Evolutionary conservation across 2,797 vertebrate genomes (phyloP).

Genomic region (Haliaeetus vocifer): DNA sequence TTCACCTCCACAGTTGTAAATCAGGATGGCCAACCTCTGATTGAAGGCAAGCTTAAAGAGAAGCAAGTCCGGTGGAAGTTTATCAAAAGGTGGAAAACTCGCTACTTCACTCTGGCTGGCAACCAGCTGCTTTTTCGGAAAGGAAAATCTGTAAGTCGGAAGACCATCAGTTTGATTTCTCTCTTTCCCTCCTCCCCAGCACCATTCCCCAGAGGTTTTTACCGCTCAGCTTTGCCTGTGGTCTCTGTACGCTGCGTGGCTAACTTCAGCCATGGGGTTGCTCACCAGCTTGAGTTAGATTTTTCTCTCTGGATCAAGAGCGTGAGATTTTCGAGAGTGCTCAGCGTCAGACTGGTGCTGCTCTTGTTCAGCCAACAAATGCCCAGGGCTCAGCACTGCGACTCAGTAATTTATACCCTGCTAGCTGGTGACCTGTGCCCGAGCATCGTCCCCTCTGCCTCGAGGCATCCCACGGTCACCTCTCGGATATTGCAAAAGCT

Average conservation of each 20-base stretch:
- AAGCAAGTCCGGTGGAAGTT: slow-evolving; percentile 98
- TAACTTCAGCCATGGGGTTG: not conserved
- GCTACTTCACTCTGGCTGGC: slow-evolving; percentile 94
- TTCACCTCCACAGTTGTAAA: slow-evolving; percentile 80
- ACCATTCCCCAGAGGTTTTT: not conserved
- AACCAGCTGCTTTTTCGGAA: slow-evolving; percentile 94
- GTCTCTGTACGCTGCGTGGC: not conserved
- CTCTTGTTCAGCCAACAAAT: not conserved
- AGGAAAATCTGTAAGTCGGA: slow-evolving; percentile 88
- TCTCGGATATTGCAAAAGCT: not conserved
- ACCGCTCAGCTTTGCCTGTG: not conserved
- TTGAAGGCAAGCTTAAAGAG: slow-evolving; percentile 95
- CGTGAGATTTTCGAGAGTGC: not conserved
- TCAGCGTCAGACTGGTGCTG: not conserved
- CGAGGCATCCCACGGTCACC: not conserved
- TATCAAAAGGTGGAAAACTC: slow-evolving; percentile 96
- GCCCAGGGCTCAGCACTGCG: not conserved
- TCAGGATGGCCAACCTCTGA: slow-evolving; percentile 92
- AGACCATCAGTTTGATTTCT: not conserved
- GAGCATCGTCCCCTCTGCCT: not conserved
- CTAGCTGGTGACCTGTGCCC: not conserved
- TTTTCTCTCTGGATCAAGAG: not conserved
- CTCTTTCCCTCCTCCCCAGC: not conserved
- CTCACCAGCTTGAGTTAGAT: not conserved
- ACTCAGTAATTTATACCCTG: too few species aligned